These are phyloP conservation scores for Acleris holmiana DNA, from an alignment of 2,888 invertebrate genomes.

Conservation along the genomic window DNA sequence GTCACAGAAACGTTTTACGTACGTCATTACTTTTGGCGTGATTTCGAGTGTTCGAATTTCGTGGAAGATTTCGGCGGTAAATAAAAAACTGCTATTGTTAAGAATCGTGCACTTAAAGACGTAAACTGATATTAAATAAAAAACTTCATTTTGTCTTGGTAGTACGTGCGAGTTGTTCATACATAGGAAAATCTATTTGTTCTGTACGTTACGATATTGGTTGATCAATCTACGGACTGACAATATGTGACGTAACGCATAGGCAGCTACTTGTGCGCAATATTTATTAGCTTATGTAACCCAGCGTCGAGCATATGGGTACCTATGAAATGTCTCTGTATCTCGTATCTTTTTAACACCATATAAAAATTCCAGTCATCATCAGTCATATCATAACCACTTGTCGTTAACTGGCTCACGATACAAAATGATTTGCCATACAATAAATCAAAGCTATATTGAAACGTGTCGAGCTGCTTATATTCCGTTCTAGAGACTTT, in stretches of 20 bases:
- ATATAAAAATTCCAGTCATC: conserved; percentile 43
- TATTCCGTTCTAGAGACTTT: conserved; percentile 16
- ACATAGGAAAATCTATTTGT: conserved; percentile 11
- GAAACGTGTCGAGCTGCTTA: conserved; percentile 2
- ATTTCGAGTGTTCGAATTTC: not conserved
- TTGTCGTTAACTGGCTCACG: conserved; percentile 31
- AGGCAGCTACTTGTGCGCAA: conserved; percentile 27
- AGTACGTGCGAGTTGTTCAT: not conserved
- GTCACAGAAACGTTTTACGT: conserved; percentile 23
- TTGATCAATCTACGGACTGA: conserved; percentile 8
- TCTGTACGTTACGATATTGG: conserved; percentile 7
- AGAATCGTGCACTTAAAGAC: not conserved
- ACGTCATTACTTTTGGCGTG: conserved; percentile 6
- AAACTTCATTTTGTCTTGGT: not conserved
- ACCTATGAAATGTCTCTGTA: conserved; percentile 36
- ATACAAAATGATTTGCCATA: conserved; percentile 31
- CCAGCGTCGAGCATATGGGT: conserved; percentile 20
- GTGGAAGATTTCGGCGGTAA: conserved; percentile 3
- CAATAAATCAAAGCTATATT: conserved; percentile 26
- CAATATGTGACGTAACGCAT: conserved; percentile 24
- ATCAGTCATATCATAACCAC: conserved; percentile 34
- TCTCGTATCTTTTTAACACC: conserved; percentile 43
- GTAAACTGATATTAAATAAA: no score
- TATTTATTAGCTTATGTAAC: conserved; percentile 33
- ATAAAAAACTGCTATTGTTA: not conserved